phyloP scores from a whole-genome alignment of 2,113 vertebrate species.

The Perccottus glenii region DNA sequence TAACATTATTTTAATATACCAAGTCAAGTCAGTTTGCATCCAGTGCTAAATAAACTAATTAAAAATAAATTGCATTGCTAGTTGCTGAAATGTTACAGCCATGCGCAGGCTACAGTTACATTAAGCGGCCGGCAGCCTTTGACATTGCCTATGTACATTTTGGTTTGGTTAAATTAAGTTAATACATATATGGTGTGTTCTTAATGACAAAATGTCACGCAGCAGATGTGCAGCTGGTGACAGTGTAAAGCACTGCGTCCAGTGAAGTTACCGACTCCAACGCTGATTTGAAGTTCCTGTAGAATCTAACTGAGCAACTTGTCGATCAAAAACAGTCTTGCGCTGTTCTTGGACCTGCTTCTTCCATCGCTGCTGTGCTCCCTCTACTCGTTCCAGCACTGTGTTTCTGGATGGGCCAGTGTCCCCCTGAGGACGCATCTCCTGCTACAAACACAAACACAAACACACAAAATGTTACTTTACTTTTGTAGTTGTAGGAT shows the following conservation, averaged over 20 bases:
- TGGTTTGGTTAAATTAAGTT: neutral
- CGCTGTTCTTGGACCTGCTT: constrained; percentile 96
- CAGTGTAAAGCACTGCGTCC: constrained; percentile 17
- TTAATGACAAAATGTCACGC: constrained; percentile 7
- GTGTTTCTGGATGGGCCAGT: constrained; percentile 80
- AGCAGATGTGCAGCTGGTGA: constrained; percentile 37
- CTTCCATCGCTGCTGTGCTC: constrained; percentile 96
- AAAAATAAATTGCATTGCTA: constrained; percentile 16
- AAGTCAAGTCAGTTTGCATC: constrained; percentile 30
- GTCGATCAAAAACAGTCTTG: constrained; percentile 95
- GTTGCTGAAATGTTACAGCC: constrained; percentile 16
- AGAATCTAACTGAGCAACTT: constrained; percentile 91
- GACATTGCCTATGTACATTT: neutral
- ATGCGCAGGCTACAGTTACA: neutral
- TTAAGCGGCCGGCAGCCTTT: neutral
- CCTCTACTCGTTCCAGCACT: constrained; percentile 91
- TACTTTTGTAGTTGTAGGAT: too few relatives aligned
- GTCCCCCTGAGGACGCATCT: constrained; percentile 73
- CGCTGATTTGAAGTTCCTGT: constrained; percentile 6
- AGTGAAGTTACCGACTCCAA: constrained; percentile 15
- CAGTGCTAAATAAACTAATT: constrained; percentile 13
- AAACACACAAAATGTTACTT: constrained; percentile 12
- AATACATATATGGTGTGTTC: neutral
- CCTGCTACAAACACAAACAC: too few relatives aligned
- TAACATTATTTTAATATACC: too few relatives aligned